A percentile compares a stretch with the other conserved stretches of the same genome.
phyloP scores from a whole-genome alignment of 2,888 invertebrate genomes.

The Epirrita christyi region DNA sequence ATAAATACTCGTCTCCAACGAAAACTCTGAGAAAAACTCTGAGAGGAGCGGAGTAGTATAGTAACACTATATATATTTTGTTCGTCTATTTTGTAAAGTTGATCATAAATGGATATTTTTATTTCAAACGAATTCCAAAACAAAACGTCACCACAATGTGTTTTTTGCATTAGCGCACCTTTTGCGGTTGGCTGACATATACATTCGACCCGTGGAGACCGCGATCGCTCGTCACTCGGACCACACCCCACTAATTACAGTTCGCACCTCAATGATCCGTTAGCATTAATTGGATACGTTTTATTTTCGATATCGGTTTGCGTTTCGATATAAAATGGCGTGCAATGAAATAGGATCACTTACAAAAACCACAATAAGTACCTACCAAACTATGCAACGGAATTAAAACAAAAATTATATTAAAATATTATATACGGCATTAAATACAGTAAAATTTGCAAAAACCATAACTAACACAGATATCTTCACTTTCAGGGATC shows the following conservation, averaged over 20 bases:
- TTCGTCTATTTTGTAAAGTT: background rate
- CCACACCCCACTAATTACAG: slow-evolving; percentile 51
- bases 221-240: slow-evolving; percentile 37
- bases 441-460: too few species aligned
- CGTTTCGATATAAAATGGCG: too few species aligned
- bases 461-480: slow-evolving; percentile 29
- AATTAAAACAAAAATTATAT: too few species aligned
- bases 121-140: background rate
- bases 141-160: slow-evolving; percentile 5
- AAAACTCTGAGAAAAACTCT: too few species aligned
- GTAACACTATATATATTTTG: too few species aligned
- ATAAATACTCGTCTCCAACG: too few species aligned
- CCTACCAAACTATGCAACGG: too few species aligned
- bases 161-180: slow-evolving; percentile 18
- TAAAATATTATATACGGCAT: too few species aligned
- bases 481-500: slow-evolving; percentile 51
- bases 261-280: slow-evolving; percentile 40
- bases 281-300: slow-evolving; percentile 40
- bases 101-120: background rate
- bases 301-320: slow-evolving; percentile 5
- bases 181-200: slow-evolving; percentile 30
- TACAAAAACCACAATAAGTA: too few species aligned
- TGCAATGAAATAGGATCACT: too few species aligned
- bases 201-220: slow-evolving; percentile 28
- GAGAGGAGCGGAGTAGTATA: too few species aligned